Evolutionary conservation across 64 coral and sea anemone genomes (phyloP), one percentile per base, ranked within the genome.

Genomic region (Pocillopora damicornis): DNA sequence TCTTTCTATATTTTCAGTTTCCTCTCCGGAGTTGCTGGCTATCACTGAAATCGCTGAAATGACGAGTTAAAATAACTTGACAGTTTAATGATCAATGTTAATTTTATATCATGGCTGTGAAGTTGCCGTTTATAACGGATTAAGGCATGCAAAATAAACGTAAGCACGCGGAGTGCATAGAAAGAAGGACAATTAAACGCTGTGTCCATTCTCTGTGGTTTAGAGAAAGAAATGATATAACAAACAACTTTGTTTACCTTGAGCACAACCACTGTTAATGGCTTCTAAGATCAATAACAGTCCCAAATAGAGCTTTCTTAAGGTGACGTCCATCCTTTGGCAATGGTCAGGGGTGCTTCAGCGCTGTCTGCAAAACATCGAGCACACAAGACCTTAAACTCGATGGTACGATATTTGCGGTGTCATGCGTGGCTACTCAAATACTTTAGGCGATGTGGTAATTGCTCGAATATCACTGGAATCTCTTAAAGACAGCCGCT

Each of bases 161-260:
- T 60, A 79, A 25, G 57, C 75, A 77, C 9, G 17, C 6, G 18
- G 25, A 79, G 38, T 26, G 77, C 56, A 79, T 79, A 79, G 60
- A 79, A 56, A 79, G 9, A 79, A 22, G 38, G 56, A 60, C 77
- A 77, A 77, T 77, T 51, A 26, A 51, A 11, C 15, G 15, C 35
- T 9, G 15, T 56, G 75, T 30, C 20, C 26, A 79, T 79, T 79
- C 77, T 60, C 22, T 79, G 1, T 79, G 25, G 23, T 71, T 6
- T 9, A 23, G 58, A 60, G 15, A 26, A 79, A 26, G 58, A 60
- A 79, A 61, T 59, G 18, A 23, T n/a, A 60, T 12, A 79, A 79
- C 77, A 60, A 79, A 79, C 42, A 23, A 20, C 15, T 26, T 85
- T 58, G 22, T 85, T 81, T 73, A 85, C 81, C 81, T 85, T 85